These are phyloP conservation scores for Lasiurus cinereus DNA, from an alignment of 2,113 vertebrate species.

Conservation along the genomic window DNA sequence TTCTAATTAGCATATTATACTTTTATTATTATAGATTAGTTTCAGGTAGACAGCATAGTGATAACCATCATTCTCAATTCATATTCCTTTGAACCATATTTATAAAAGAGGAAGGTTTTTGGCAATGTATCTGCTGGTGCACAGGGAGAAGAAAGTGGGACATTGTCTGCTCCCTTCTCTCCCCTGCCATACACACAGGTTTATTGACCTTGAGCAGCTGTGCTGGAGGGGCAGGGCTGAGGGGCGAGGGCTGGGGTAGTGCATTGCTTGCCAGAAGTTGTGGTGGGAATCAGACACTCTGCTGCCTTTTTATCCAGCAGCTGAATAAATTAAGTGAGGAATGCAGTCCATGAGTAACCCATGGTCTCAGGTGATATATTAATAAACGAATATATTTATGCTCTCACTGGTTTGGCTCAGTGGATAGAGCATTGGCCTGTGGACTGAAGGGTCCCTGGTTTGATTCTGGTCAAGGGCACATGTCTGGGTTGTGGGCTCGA, in stretches of 20 bases:
- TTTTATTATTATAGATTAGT: background rate
- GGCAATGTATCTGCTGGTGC: background rate
- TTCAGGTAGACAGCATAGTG: background rate
- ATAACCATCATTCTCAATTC: background rate
- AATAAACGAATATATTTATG: background rate
- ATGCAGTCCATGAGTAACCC: background rate
- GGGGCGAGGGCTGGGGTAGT: rapidly evolving
- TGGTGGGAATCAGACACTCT: background rate
- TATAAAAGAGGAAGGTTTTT: constrained; percentile 20
- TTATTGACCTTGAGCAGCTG: background rate
- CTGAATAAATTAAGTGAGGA: background rate
- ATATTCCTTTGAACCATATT: background rate
- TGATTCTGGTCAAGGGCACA: too few species aligned
- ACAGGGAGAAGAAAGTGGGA: constrained; percentile 17
- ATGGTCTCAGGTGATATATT: background rate
- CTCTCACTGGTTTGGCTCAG: too few species aligned
- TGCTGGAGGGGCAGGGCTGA: too few species aligned
- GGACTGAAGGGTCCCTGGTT: too few species aligned
- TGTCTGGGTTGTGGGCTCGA: too few species aligned
- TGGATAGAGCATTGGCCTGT: too few species aligned
- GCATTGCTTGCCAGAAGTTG: background rate
- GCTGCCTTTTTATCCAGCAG: background rate
- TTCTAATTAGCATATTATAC: too few species aligned
- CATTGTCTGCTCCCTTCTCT: background rate
- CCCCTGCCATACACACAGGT: background rate